Percentiles rank a stretch among this genome's conserved stretches.
Conservation (phyloP, 2,888 invertebrate species). For the Antitype chi region DNA sequence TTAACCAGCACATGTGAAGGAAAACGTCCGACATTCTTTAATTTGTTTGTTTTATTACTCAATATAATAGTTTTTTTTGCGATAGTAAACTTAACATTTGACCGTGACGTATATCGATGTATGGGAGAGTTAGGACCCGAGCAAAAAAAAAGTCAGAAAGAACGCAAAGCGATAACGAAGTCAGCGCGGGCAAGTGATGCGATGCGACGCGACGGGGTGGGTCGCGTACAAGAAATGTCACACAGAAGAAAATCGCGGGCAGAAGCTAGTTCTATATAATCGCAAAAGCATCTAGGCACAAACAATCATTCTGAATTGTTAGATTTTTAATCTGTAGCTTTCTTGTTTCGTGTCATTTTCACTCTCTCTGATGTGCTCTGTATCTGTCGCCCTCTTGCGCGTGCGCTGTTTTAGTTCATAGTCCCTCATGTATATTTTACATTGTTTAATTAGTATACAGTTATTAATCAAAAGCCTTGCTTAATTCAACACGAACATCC, state of each 20-base stretch:
- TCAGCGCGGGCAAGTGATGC: too few relatives aligned
- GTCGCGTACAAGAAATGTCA: too few relatives aligned
- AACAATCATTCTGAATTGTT: background rate
- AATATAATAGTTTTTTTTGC: too few relatives aligned
- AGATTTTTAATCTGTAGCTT: background rate
- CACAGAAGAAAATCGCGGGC: background rate
- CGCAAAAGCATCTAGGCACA: background rate
- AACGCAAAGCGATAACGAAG: too few relatives aligned
- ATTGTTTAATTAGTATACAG: background rate
- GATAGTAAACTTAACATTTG: too few relatives aligned
- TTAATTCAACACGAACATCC: background rate
- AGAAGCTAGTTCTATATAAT: background rate
- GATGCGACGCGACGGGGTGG: too few relatives aligned
- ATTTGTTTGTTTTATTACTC: too few relatives aligned
- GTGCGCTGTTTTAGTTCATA: background rate
- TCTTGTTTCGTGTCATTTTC: background rate
- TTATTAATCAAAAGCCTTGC: background rate
- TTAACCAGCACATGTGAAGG: too few relatives aligned
- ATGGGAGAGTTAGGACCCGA: too few relatives aligned
- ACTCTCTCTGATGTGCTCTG: background rate
- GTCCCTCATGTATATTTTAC: background rate
- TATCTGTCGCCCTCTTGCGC: background rate
- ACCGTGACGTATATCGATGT: too few relatives aligned
- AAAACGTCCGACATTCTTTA: too few relatives aligned
- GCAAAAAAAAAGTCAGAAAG: too few relatives aligned